These are phyloP conservation scores for Aricia artaxerxes DNA, from an alignment of 2,888 invertebrate species.

Conservation along the genomic window DNA sequence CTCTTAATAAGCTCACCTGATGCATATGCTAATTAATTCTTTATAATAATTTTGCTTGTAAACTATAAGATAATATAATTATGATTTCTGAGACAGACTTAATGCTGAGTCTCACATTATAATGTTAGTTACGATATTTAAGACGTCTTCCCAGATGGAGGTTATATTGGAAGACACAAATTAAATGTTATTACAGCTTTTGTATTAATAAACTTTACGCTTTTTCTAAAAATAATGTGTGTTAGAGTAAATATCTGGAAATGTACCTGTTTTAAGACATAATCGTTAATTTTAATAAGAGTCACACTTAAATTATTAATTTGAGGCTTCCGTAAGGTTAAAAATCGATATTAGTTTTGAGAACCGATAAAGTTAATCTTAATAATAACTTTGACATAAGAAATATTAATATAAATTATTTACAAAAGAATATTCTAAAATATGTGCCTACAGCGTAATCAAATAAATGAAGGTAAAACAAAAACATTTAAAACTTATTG, in stretches of 20 bases:
- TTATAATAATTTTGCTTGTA: no score
- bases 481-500: background rate
- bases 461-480: constrained; percentile 1
- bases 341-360: background rate
- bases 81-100: no score
- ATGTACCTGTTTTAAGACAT: no score
- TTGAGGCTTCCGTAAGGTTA: background rate
- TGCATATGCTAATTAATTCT: no score
- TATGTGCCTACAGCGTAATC: background rate
- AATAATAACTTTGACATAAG: no score
- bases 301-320: no score
- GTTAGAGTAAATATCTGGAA: no score
- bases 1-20: background rate
- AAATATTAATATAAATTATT: no score
- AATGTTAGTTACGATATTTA: background rate
- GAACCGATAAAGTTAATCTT: background rate
- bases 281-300: no score
- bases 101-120: background rate
- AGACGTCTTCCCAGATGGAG: background rate
- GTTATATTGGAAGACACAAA: background rate
- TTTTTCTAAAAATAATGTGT: background rate
- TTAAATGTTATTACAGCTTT: background rate
- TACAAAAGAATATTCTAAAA: background rate
- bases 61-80: no score
- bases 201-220: background rate